A percentile compares a stretch with the other conserved stretches of the same genome.
Conservation (phyloP, 2,888 invertebrate species). For the Coleophora flavipennella region DNA sequence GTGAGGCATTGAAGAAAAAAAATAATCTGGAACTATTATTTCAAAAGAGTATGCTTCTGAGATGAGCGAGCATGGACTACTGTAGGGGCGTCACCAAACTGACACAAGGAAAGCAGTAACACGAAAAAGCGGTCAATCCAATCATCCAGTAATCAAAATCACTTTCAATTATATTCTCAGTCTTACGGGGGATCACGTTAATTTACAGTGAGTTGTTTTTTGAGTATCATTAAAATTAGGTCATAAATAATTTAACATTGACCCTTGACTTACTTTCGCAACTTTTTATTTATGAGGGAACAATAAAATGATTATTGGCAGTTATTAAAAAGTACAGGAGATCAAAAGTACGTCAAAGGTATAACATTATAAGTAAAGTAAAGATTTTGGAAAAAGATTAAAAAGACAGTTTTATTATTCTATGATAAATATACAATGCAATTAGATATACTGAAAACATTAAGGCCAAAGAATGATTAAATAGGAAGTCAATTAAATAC, state of each 20-base stretch:
- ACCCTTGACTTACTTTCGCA: conserved; percentile 41
- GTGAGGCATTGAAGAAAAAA: conserved; percentile 68
- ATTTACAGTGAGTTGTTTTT: conserved; percentile 68
- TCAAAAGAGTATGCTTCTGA: conserved; percentile 61
- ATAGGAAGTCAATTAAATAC: conserved; percentile 48
- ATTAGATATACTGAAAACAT: conserved; percentile 70
- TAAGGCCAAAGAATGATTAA: conserved; percentile 50
- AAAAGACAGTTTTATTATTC: conserved; percentile 36
- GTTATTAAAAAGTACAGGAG: background rate
- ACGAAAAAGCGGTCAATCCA: conserved; percentile 75
- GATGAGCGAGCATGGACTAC: conserved; percentile 73
- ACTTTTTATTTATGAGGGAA: background rate
- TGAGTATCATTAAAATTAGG: conserved; percentile 45
- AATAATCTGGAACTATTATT: conserved; percentile 60
- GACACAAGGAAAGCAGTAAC: conserved; percentile 76
- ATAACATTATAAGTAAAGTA: conserved; percentile 17
- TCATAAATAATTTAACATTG: conserved; percentile 14
- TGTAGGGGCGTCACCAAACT: conserved; percentile 71
- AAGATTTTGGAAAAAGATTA: conserved; percentile 34
- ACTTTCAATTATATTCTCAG: conserved; percentile 52
- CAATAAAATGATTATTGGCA: background rate
- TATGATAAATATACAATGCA: conserved; percentile 70
- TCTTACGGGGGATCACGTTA: conserved; percentile 33
- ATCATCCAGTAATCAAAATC: conserved; percentile 61
- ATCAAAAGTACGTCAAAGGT: conserved; percentile 43